These are phyloP conservation scores for Catostomus latipinnis DNA, from an alignment of 2,797 vertebrate genomes.

Conservation along the genomic window DNA sequence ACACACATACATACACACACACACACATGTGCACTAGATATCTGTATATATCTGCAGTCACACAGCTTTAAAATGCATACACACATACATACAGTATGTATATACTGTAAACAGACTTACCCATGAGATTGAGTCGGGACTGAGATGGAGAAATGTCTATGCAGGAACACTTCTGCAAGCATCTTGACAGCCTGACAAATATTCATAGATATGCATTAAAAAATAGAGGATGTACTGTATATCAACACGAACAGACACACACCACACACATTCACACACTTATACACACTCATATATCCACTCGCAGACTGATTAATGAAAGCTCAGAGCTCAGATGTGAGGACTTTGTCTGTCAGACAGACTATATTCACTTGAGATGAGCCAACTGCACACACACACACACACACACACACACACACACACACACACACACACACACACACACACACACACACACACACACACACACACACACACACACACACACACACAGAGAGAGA, in stretches of 20 bases:
- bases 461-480: too few species aligned
- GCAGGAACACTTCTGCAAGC: conserved; percentile 10
- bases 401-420: background rate
- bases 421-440: too few species aligned
- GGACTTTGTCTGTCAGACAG: conserved; percentile 56
- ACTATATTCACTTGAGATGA: conserved; percentile 63
- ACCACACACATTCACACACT: conserved; percentile 4
- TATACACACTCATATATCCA: conserved; percentile 50
- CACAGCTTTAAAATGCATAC: background rate
- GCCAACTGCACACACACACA: conserved; percentile 43
- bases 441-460: too few species aligned
- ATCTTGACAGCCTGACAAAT: conserved; percentile 1
- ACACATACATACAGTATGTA: background rate
- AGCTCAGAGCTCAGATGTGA: conserved; percentile 65
- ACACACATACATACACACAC: too few species aligned
- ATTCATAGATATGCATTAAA: conserved; percentile 45
- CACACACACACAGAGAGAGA: background rate
- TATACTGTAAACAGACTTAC: conserved; percentile 21
- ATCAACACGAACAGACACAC: background rate
- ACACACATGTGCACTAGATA: too few species aligned
- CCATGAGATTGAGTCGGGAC: conserved; percentile 28
- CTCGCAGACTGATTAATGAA: conserved; percentile 70
- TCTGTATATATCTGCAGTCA: background rate
- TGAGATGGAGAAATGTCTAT: conserved; percentile 39
- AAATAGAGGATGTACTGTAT: background rate